Conservation (phyloP, 64 coral and sea anemone genomes). For the Porites australiensis region DNA sequence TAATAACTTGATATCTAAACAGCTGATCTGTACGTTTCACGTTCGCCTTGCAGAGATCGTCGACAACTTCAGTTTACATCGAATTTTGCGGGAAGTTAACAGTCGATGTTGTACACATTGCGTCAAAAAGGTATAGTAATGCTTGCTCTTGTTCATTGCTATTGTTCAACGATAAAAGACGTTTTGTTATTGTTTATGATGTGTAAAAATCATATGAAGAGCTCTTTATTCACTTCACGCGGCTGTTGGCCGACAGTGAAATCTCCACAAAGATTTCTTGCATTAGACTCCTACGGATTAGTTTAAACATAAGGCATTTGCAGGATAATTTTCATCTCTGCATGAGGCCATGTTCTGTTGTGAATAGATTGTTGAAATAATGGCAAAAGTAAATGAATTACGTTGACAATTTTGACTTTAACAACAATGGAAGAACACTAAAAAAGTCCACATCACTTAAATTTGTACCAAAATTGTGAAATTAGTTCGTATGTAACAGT, state of each 20-base stretch:
- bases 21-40: background rate
- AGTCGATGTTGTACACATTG: background rate
- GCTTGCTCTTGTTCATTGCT: conserved; percentile 1
- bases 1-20: no score
- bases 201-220: background rate
- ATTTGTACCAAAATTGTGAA: no score
- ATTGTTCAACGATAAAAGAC: background rate
- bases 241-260: background rate
- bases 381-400: background rate
- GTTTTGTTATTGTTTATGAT: conserved; percentile 26
- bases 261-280: background rate
- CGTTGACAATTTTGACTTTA: background rate
- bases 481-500: no score
- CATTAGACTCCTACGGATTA: background rate
- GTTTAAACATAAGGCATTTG: background rate
- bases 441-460: background rate
- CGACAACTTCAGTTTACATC: background rate
- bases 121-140: background rate
- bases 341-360: background rate
- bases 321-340: background rate
- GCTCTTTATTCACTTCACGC: background rate
- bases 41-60: background rate
- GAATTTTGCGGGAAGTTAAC: background rate
- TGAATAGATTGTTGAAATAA: background rate
- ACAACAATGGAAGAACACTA: background rate